Evolutionary conservation across 1,140 invertebrate genomes (phyloP).

Genomic region (Drosophila bifasciata): DNA sequence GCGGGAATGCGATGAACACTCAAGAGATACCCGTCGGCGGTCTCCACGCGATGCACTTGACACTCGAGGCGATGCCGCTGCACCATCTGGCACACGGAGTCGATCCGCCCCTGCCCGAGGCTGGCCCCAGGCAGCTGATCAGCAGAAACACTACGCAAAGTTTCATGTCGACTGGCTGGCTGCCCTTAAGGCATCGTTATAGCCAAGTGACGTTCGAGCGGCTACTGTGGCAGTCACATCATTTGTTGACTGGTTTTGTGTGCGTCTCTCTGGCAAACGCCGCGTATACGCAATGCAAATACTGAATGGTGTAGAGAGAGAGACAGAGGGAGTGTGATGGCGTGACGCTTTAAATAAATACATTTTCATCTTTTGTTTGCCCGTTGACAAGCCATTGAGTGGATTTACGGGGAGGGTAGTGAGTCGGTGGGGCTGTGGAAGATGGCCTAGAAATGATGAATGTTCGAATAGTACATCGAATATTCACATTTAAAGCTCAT

Average conservation of each 20-base stretch:
- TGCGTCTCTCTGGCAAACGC: constrained; percentile 9
- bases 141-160: not conserved
- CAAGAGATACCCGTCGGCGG: constrained; percentile 85
- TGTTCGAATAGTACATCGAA: too few relatives aligned
- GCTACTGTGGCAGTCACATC: constrained; percentile 29
- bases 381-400: constrained; percentile 28
- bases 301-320: not conserved
- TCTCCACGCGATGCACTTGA: constrained; percentile 85
- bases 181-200: constrained; percentile 36
- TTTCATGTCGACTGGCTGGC: constrained; percentile 9
- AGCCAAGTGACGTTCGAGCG: constrained; percentile 36
- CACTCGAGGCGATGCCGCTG: constrained; percentile 85
- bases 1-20: constrained; percentile 83
- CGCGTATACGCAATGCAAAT: constrained; percentile 58
- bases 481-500: not conserved
- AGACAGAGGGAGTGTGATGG: constrained; percentile 19
- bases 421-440: not conserved
- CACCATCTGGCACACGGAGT: constrained; percentile 58
- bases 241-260: constrained; percentile 38
- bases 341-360: constrained; percentile 55
- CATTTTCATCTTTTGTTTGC: constrained; percentile 48
- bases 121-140: constrained; percentile 2
- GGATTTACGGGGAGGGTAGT: not conserved
- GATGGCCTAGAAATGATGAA: constrained; percentile 41
- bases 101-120: constrained; percentile 27